phyloP scores from a whole-genome alignment of 2,888 invertebrate species.

The Crepidodera aurea region DNA sequence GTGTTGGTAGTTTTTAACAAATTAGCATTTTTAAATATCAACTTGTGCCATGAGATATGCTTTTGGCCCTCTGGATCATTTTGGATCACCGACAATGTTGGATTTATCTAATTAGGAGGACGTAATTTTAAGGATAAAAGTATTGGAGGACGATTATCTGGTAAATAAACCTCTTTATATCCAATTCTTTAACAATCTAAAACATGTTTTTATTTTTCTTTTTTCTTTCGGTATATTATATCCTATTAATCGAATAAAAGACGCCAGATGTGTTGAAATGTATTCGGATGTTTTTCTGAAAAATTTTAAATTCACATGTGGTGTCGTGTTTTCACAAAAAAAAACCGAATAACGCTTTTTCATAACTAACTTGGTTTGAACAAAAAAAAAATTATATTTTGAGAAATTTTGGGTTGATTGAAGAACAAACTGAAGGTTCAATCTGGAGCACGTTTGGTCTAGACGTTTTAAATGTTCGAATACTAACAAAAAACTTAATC shows the following conservation, averaged over 20 bases:
- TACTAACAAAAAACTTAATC: too few relatives aligned
- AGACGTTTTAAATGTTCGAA: too few relatives aligned
- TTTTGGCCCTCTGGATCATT: conserved; percentile 10
- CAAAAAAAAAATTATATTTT: neutral
- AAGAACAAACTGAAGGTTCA: neutral
- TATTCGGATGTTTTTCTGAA: neutral
- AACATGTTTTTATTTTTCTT: conserved; percentile 3
- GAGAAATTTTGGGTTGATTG: neutral
- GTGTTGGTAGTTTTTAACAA: too few relatives aligned
- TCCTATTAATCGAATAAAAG: neutral
- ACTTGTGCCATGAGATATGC: conserved; percentile 22
- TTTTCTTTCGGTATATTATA: neutral
- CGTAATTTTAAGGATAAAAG: conserved; percentile 11
- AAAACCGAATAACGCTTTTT: conserved; percentile 1
- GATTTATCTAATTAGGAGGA: conserved; percentile 8
- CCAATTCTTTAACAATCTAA: conserved; percentile 18
- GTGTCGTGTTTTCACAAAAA: conserved; percentile 1
- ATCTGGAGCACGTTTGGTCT: too few relatives aligned
- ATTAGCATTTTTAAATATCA: conserved; percentile 26
- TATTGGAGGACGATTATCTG: conserved; percentile 28
- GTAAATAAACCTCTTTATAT: conserved; percentile 32
- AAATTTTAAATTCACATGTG: conserved; percentile 1
- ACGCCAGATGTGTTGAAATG: conserved; percentile 9
- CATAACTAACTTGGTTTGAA: neutral
- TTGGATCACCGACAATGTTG: conserved; percentile 7